Percentiles rank a stretch among this genome's conserved stretches.
Evolutionary conservation across 2,113 vertebrate genomes (phyloP).

Genomic region (Sapayoa aenigma): DNA sequence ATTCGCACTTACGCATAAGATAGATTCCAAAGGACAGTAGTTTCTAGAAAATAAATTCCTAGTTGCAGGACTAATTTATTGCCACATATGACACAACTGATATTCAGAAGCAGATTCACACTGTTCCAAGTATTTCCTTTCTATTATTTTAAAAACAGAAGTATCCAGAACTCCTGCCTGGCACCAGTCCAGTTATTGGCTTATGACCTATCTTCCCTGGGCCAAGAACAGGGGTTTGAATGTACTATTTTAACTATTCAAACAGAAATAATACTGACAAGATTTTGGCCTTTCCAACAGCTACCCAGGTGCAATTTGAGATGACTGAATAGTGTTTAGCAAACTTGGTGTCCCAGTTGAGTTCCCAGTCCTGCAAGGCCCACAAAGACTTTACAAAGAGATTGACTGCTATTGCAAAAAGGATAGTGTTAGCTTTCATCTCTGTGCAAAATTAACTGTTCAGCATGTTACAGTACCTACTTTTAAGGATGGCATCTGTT

Average conservation of each 20-base stretch:
- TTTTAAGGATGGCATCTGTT: background rate
- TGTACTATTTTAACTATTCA: background rate
- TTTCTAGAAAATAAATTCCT: background rate
- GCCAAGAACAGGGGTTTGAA: background rate
- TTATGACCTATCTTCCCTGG: background rate
- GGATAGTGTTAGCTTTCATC: background rate
- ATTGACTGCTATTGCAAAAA: background rate
- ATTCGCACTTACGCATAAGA: background rate
- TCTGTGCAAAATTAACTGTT: background rate
- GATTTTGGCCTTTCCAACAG: background rate
- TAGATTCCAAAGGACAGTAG: background rate
- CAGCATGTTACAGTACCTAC: accelerated
- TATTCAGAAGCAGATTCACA: background rate
- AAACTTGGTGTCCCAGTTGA: background rate
- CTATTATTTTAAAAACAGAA: background rate
- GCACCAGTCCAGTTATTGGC: background rate
- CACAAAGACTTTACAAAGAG: background rate
- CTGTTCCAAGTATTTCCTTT: background rate
- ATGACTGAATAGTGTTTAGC: background rate
- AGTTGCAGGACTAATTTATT: background rate
- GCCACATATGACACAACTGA: background rate
- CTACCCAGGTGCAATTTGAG: background rate
- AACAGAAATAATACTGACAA: background rate
- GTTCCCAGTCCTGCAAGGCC: background rate
- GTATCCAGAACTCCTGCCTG: background rate